These are phyloP conservation scores for Luehdorfia chinensis DNA, from an alignment of 1,140 invertebrate species.

Conservation along the genomic window DNA sequence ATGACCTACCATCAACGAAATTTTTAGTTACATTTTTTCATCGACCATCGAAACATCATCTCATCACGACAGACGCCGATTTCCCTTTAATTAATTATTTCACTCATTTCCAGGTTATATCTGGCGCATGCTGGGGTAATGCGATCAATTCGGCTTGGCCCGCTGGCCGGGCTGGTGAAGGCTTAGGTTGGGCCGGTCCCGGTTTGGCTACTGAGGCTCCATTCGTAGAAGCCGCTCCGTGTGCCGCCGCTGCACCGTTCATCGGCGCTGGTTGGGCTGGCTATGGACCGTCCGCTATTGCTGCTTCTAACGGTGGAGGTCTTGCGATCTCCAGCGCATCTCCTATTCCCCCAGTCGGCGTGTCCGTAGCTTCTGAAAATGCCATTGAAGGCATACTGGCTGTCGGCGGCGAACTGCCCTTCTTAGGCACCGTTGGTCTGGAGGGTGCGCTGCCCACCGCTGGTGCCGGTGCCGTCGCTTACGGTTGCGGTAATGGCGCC, in stretches of 20 bases:
- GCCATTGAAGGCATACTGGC: conserved; percentile 34
- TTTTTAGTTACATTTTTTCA: background rate
- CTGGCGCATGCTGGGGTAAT: conserved; percentile 10
- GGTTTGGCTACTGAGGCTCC: background rate
- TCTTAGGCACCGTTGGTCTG: conserved; percentile 14
- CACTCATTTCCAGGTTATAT: background rate
- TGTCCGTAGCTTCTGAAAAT: conserved; percentile 24
- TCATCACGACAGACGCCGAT: too few relatives aligned
- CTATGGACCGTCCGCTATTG: conserved; percentile 7
- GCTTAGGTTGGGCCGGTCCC: background rate
- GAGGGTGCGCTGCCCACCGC: conserved; percentile 2
- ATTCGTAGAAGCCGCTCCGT: background rate
- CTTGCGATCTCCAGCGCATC: conserved; percentile 16
- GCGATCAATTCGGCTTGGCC: background rate
- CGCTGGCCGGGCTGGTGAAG: background rate
- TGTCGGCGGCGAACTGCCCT: conserved; percentile 34
- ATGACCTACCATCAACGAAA: too few relatives aligned
- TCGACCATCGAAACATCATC: too few relatives aligned
- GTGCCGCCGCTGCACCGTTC: background rate
- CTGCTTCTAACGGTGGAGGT: conserved; percentile 15
- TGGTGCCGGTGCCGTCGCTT: background rate
- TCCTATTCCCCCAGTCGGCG: conserved; percentile 11
- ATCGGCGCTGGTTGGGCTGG: conserved; percentile 1
- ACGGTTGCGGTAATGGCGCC: background rate
- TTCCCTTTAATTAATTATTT: background rate